phyloP scores from a whole-genome alignment of 92 coral and sea anemone genomes.

The Porites cylindrica region DNA sequence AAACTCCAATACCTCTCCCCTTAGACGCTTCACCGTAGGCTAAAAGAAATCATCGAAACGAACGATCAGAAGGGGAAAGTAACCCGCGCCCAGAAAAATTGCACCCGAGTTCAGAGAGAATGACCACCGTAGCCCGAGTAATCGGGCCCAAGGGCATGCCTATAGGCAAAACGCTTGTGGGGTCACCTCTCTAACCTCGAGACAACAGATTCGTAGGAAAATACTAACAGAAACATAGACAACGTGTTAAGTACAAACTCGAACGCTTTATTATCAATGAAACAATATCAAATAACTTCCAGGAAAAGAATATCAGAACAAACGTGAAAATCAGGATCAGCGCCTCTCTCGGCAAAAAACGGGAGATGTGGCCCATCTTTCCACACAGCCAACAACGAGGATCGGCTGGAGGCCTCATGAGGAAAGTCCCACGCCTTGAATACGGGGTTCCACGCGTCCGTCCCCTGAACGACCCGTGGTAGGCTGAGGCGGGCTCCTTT shows the following conservation, averaged over 20 bases:
- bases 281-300: no score
- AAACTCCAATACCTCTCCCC: constrained; percentile 6
- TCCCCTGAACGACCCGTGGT: not conserved
- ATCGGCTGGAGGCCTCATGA: not conserved
- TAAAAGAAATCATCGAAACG: constrained; percentile 5
- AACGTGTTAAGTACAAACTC: not conserved
- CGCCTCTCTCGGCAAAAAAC: not conserved
- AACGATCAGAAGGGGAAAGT: not conserved
- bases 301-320: no score
- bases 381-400: not conserved
- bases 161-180: constrained; percentile 35
- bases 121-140: constrained; percentile 11
- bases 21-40: constrained; percentile 6
- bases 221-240: not conserved
- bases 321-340: not conserved
- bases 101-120: constrained; percentile 9
- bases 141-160: constrained; percentile 20
- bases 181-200: constrained; percentile 8
- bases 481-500: not conserved
- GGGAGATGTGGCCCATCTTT: not conserved
- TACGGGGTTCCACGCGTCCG: not conserved
- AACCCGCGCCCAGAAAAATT: not conserved
- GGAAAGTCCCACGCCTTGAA: not conserved
- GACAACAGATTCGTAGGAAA: no score
- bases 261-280: not conserved